These are phyloP conservation scores for Anolis sagrei DNA, from an alignment of 2,113 vertebrate species.

Conservation along the genomic window DNA sequence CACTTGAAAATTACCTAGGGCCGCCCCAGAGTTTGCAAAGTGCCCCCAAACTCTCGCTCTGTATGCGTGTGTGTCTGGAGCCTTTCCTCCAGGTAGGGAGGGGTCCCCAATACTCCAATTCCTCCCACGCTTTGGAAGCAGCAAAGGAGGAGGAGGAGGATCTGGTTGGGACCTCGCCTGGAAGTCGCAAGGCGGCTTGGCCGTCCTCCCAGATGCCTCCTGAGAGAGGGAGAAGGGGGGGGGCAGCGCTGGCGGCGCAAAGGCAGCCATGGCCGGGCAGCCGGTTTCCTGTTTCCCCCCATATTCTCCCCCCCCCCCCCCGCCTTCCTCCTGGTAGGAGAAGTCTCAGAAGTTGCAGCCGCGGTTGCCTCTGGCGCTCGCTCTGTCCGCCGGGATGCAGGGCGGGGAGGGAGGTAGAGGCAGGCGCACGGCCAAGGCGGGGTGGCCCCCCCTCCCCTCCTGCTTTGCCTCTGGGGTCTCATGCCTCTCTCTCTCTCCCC, in stretches of 20 bases:
- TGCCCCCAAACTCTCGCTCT: too few relatives aligned
- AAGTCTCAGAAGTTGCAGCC: background rate
- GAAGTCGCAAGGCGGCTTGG: slow-evolving; percentile 68
- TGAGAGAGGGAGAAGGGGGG: slow-evolving; percentile 53
- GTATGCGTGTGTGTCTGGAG: too few relatives aligned
- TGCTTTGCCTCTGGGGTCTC: background rate
- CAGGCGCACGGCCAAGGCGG: too few relatives aligned
- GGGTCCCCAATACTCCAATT: background rate
- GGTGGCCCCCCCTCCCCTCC: rapidly evolving
- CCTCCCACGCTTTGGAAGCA: too few relatives aligned
- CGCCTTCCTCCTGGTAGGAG: too few relatives aligned
- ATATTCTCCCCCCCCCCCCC: slow-evolving; percentile 27
- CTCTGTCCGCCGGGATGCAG: background rate
- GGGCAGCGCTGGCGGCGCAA: background rate
- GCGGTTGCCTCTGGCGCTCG: too few relatives aligned
- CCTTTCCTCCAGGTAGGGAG: slow-evolving; percentile 47
- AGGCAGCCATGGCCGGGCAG: slow-evolving; percentile 29
- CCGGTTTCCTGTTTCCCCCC: slow-evolving; percentile 74
- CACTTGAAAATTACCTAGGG: too few relatives aligned
- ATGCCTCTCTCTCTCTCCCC: slow-evolving; percentile 20
- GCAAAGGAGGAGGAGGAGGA: background rate
- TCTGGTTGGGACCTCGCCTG: slow-evolving; percentile 41
- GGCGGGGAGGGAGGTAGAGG: background rate
- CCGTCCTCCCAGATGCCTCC: slow-evolving; percentile 67
- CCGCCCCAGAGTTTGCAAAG: too few relatives aligned